Evolutionary conservation across 2,797 vertebrate genomes (phyloP).

Genomic region (Phylloscopus collybita): DNA sequence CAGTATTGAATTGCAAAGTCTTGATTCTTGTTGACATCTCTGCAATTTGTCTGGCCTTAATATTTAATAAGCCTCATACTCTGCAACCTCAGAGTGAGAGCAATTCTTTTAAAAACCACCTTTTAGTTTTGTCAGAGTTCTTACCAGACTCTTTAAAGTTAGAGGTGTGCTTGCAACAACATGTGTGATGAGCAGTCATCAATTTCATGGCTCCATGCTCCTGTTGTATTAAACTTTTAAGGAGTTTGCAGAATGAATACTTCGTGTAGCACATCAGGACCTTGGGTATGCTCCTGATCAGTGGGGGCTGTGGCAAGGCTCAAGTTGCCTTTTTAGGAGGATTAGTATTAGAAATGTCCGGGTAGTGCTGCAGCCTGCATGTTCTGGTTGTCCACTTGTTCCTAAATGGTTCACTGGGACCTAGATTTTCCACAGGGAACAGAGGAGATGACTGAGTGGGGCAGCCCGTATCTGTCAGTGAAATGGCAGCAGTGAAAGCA

Average conservation of each 20-base stretch:
- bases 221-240: not conserved
- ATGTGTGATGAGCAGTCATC: not conserved
- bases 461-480: accelerated
- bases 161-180: not conserved
- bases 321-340: not conserved
- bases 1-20: not conserved
- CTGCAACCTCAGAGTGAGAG: not conserved
- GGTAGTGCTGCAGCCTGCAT: accelerated
- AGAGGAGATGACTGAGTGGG: not conserved
- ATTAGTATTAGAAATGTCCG: not conserved
- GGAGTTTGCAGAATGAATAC: not conserved
- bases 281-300: not conserved
- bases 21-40: not conserved
- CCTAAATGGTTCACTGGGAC: not conserved
- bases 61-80: constrained; percentile 6
- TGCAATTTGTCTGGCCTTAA: constrained; percentile 13
- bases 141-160: not conserved
- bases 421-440: not conserved
- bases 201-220: not conserved
- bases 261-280: not conserved
- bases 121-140: not conserved
- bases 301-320: not conserved
- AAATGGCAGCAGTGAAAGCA: not conserved
- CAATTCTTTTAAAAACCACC: not conserved
- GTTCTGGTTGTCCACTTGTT: not conserved